Conservation (phyloP, 2,888 invertebrate species). For the Dendrolimus houi region DNA sequence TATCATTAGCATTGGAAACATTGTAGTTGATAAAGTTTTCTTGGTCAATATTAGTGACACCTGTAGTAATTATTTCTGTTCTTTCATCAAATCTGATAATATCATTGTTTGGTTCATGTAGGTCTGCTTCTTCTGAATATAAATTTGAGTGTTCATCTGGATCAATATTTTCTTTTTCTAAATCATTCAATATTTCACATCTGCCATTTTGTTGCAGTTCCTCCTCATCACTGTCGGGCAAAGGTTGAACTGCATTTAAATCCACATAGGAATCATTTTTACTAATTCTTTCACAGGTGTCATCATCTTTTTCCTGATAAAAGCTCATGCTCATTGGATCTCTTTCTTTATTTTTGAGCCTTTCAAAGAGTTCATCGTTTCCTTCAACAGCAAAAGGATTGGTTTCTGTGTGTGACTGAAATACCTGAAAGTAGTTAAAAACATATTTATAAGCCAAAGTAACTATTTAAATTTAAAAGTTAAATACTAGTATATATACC, state of each 20-base stretch:
- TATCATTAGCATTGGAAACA: constrained; percentile 35
- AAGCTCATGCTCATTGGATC: constrained; percentile 82
- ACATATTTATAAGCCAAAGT: not conserved
- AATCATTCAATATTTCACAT: constrained; percentile 24
- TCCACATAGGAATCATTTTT: constrained; percentile 64
- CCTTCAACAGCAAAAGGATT: constrained; percentile 63
- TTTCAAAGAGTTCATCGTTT: constrained; percentile 65
- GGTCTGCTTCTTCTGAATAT: constrained; percentile 27
- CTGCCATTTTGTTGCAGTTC: constrained; percentile 47
- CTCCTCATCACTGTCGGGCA: constrained; percentile 74
- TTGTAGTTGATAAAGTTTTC: constrained; percentile 45
- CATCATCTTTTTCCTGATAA: constrained; percentile 78
- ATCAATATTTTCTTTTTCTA: constrained; percentile 55
- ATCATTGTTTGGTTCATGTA: constrained; percentile 57
- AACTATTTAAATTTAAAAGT: no score
- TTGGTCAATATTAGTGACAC: constrained; percentile 31
- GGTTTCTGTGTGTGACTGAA: constrained; percentile 61
- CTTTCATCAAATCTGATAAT: constrained; percentile 49
- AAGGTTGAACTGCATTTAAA: constrained; percentile 75
- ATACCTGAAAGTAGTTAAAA: constrained; percentile 42
- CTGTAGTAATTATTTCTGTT: constrained; percentile 29
- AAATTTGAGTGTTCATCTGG: constrained; percentile 39
- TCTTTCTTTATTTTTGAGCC: constrained; percentile 73
- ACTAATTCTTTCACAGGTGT: constrained; percentile 58
- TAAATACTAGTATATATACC: constrained; percentile 21